Base-by-base conservation (phyloP, 1,140 invertebrate genomes). In the Prorops nasuta region DNA sequence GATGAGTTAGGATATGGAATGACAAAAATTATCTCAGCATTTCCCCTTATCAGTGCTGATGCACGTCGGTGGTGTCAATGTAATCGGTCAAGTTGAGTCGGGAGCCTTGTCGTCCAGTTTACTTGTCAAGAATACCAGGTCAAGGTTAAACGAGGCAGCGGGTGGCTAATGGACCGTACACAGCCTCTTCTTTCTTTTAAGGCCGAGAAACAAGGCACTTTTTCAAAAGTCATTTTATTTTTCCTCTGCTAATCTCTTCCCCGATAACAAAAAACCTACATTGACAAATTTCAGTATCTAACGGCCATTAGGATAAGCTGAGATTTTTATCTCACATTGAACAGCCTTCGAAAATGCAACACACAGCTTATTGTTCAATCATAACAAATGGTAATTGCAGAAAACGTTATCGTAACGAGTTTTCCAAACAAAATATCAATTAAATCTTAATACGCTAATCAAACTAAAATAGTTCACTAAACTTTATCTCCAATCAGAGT, bases 101-200 rank as follows among this genome's bases (percentile, higher is more conserved):
- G 49, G 14, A 51, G 43, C 58, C 58, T 60, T 60, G 56, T 20
- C 41, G 17, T 18, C 22, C 19, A 51, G 36, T 58, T 60, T 28
- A 54, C 45, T 15, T 34, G n/a, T n/a, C n/a, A n/a, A n/a, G 40
- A 60, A 60, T 60, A 60, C 44, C 35, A 20, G 58, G 58, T 60
- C 56, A 58, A 58, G 58, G 58, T 58, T 60, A 45, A n/a, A n/a
- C n/a, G n/a, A n/a, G n/a, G n/a, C n/a, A n/a, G n/a, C n/a, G n/a
- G 24, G 18, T 43, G 18, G n/a, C 43, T 48, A 54, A 50, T 44
- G 31, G 46, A 34, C 24, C 49, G 24, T 43, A 38, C 39, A 37
- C 8, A 9, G 16, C 31, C 16, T 39, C 24, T 17, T 21, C 18
- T 24, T n/a, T 14, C 17, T 54, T 40, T 47, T 28, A 54, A 28